Conservation (phyloP, 2,888 invertebrate species). For the Catocala fraxini region DNA sequence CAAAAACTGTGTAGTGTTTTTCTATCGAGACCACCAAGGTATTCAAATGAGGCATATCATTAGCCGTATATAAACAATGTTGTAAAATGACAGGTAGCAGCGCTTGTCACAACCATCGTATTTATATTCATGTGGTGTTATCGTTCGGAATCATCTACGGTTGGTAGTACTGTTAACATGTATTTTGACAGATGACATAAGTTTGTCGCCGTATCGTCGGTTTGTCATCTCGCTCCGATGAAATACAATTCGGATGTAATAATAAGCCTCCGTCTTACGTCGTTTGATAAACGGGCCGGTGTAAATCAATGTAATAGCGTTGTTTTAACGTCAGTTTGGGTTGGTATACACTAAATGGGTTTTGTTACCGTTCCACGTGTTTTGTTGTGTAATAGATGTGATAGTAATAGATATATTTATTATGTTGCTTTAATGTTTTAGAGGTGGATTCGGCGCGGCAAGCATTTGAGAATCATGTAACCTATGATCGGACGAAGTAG, state of each 20-base stretch:
- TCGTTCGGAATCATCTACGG: constrained; percentile 67
- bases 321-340: constrained; percentile 43
- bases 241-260: constrained; percentile 84
- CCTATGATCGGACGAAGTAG: too few relatives aligned
- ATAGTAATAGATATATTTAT: constrained; percentile 10
- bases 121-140: constrained; percentile 73
- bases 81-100: constrained; percentile 83
- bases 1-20: constrained; percentile 66
- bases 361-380: constrained; percentile 36
- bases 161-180: constrained; percentile 81
- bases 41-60: constrained; percentile 84
- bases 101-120: constrained; percentile 74
- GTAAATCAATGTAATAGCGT: constrained; percentile 78
- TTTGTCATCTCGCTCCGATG: constrained; percentile 78
- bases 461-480: too few relatives aligned
- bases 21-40: constrained; percentile 80
- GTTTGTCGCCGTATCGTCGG: constrained; percentile 80
- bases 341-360: constrained; percentile 41
- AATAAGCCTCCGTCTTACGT: constrained; percentile 87
- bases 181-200: constrained; percentile 88
- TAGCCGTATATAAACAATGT: constrained; percentile 81
- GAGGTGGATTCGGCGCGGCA: too few relatives aligned
- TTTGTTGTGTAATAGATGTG: constrained; percentile 25
- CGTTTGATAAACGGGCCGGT: constrained; percentile 69
- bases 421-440: not conserved